These are phyloP conservation scores for Enteromius fasciolatus DNA, from an alignment of 2,797 vertebrate genomes.

Conservation along the genomic window DNA sequence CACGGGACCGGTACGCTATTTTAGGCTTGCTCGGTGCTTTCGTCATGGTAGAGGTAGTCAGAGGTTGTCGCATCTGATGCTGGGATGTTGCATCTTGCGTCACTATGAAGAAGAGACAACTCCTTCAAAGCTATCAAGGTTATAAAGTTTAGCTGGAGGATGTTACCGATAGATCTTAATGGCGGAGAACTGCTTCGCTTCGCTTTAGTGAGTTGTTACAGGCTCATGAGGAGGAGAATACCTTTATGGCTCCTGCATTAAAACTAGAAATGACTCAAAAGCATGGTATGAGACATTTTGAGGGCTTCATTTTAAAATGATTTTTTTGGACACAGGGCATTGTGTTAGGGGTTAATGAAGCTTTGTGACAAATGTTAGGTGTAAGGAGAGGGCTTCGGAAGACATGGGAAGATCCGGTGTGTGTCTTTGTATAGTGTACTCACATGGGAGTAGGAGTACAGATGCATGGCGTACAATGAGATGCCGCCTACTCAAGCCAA, in stretches of 20 bases:
- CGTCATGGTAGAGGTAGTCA: conserved; percentile 56
- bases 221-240: not conserved
- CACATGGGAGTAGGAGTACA: conserved; percentile 35
- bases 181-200: conserved; percentile 24
- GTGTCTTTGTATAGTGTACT: conserved; percentile 8
- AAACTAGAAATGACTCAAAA: conserved; percentile 17
- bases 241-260: conserved; percentile 2
- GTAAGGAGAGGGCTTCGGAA: not conserved
- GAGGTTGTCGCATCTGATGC: conserved; percentile 58
- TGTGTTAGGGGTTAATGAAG: conserved; percentile 20
- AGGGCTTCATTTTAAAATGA: not conserved
- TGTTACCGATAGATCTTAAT: conserved; percentile 42
- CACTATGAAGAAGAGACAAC: conserved; percentile 51
- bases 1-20: conserved; percentile 53
- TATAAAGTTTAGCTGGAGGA: conserved; percentile 48
- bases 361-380: not conserved
- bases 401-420: conserved; percentile 18
- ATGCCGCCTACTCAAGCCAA: conserved; percentile 58
- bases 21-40: conserved; percentile 53
- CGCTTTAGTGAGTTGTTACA: conserved; percentile 7
- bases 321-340: not conserved
- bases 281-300: not conserved
- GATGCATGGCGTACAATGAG: conserved; percentile 24
- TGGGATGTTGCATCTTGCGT: conserved; percentile 55
- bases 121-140: conserved; percentile 50